Percentiles rank a stretch among this genome's conserved stretches.
Evolutionary conservation across 2,797 vertebrate species (phyloP).

Genomic region (Dipus sagitta): DNA sequence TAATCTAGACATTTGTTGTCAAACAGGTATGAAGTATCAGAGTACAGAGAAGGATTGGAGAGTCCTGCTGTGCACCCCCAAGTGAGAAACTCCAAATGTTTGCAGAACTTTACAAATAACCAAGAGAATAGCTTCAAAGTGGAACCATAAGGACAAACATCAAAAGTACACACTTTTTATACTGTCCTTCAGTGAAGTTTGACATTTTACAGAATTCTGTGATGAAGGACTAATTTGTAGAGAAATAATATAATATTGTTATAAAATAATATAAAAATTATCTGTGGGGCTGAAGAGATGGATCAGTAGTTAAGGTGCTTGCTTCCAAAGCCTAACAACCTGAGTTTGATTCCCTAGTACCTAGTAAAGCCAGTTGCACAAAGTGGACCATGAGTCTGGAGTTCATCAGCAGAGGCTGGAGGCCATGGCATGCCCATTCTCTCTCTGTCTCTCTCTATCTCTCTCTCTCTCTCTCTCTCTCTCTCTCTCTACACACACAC

Average conservation of each 20-base stretch:
- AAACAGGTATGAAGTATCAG: conserved; percentile 16
- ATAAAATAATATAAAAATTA: conserved; percentile 30
- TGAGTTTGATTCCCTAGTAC: no score
- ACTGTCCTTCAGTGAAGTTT: not conserved
- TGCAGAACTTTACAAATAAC: conserved; percentile 10
- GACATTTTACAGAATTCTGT: not conserved
- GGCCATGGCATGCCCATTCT: no score
- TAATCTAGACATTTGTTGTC: conserved; percentile 45
- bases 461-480: no score
- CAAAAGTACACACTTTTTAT: conserved; percentile 1
- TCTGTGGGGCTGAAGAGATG: not conserved
- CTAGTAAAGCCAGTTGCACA: no score
- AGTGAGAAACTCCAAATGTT: conserved; percentile 43
- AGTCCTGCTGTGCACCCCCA: not conserved
- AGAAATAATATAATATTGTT: conserved; percentile 2
- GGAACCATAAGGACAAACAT: conserved; percentile 28
- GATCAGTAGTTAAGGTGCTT: no score
- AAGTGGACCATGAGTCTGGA: no score
- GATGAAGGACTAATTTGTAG: conserved; percentile 5
- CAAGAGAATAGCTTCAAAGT: conserved; percentile 51
- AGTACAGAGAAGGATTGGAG: not conserved
- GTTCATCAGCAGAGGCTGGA: no score
- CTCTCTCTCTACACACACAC: no score
- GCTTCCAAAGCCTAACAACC: no score
- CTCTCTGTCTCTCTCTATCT: no score